phyloP scores from a whole-genome alignment of 2,797 vertebrate genomes.

The Artibeus jamaicensis region DNA sequence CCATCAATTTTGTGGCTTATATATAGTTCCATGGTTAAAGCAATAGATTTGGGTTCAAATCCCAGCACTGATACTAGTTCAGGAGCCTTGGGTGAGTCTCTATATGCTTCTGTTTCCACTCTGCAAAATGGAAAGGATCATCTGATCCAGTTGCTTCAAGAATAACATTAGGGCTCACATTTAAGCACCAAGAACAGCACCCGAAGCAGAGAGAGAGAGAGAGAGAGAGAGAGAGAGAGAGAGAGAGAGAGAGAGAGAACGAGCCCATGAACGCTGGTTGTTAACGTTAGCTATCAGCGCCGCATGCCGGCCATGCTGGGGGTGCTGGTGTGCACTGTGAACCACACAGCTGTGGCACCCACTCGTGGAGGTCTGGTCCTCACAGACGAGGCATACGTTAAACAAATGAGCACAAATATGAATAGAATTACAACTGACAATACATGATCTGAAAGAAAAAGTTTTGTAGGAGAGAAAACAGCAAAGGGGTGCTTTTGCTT shows the following conservation, averaged over 20 bases:
- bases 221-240: too few species aligned
- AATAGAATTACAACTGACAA: neutral
- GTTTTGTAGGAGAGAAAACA: neutral
- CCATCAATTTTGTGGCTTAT: neutral
- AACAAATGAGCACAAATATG: neutral
- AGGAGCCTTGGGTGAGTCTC: neutral
- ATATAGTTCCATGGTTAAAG: neutral
- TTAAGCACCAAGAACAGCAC: neutral
- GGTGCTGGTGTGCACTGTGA: neutral
- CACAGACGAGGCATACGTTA: neutral
- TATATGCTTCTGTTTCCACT: neutral
- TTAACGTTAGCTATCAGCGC: accelerated
- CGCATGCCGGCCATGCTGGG: too few species aligned
- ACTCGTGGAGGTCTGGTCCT: neutral
- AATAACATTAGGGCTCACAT: neutral
- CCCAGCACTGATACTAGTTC: neutral
- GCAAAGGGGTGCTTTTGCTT: neutral
- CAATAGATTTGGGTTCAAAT: neutral
- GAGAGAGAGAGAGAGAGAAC: too few species aligned
- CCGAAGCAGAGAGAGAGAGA: neutral
- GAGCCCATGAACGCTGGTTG: accelerated
- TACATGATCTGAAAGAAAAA: neutral
- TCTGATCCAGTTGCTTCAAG: neutral
- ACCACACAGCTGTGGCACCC: too few species aligned
- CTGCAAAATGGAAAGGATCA: neutral